Evolutionary conservation across 2,888 invertebrate genomes (phyloP).

Genomic region (Drepanosiphum platanoidis): DNA sequence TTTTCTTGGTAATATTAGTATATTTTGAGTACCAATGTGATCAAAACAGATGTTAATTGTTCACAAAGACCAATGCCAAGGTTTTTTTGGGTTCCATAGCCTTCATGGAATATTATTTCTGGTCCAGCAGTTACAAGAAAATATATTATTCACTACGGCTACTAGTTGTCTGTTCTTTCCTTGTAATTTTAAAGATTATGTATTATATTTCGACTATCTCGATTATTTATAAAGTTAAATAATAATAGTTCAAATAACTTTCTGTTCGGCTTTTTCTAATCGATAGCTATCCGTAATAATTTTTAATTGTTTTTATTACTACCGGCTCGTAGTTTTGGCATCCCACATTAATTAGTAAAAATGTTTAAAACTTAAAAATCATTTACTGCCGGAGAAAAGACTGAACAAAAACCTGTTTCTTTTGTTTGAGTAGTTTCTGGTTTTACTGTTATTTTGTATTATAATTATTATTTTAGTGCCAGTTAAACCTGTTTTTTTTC

Average conservation of each 20-base stretch:
- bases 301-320: background rate
- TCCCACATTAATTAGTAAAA: slow-evolving; percentile 26
- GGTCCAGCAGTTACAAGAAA: slow-evolving; percentile 59
- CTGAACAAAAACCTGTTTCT: slow-evolving; percentile 42
- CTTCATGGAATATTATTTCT: slow-evolving; percentile 62
- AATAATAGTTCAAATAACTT: too few species aligned
- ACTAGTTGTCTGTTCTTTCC: slow-evolving; percentile 2
- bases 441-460: slow-evolving; percentile 49
- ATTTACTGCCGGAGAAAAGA: slow-evolving; percentile 30
- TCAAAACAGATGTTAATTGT: slow-evolving; percentile 57
- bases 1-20: background rate
- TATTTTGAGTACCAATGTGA: slow-evolving; percentile 53
- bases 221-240: background rate
- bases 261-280: background rate
- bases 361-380: background rate
- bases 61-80: slow-evolving; percentile 61
- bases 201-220: background rate
- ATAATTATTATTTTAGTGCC: slow-evolving; percentile 25
- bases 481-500: slow-evolving; percentile 41
- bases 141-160: slow-evolving; percentile 33
- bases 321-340: background rate
- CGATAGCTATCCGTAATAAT: background rate
- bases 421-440: slow-evolving; percentile 51
- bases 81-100: slow-evolving; percentile 55
- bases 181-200: background rate